Evolutionary conservation across 2,888 invertebrate genomes (phyloP), one percentile per base, ranked within the genome.

Genomic region (Strigamia transsilvanica): DNA sequence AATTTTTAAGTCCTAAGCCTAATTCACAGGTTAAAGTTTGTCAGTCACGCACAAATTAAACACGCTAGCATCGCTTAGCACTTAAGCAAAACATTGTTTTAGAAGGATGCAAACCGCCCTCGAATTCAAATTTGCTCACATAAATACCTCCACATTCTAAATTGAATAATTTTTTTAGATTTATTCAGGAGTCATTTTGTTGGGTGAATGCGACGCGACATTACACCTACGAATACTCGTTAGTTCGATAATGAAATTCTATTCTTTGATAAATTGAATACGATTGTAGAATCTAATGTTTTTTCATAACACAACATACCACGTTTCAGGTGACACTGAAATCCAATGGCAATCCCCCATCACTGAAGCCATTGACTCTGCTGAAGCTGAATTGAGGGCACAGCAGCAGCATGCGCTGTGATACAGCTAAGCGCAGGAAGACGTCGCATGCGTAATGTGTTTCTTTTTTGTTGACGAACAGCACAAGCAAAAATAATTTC

Each of bases 311-410:
- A 18, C n/a, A 15, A 51, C 51, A n/a, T 51, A 51, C 51, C 51
- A 51, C 51, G 51, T 51, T 51, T 51, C 51, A 51, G 15, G n/a
- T 51, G 51, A 51, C 51, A 51, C 51, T 51, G 51, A n/a, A 51
- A 51, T n/a, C n/a, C 51, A 51, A 51, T 51, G 51, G n/a, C 51
- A 51, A 51, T 51, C 51, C n/a, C 18, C 51, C 51, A 51, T 51
- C 15, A 51, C 51, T 51, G 51, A n/a, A n/a, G n/a, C n/a, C n/a
- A n/a, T n/a, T n/a, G n/a, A n/a, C n/a, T n/a, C n/a, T n/a, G n/a
- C n/a, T n/a, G n/a, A 51, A 51, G 15, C 51, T n/a, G 51, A n/a
- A 51, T 51, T 51, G 51, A 51, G 51, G 51, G 51, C 51, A 51
- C 51, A 51, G n/a, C 51, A 51, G 51, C 18, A 51, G 18, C 51